Conservation (phyloP, 2,888 invertebrate species). For the Rhagonycha fulva region DNA sequence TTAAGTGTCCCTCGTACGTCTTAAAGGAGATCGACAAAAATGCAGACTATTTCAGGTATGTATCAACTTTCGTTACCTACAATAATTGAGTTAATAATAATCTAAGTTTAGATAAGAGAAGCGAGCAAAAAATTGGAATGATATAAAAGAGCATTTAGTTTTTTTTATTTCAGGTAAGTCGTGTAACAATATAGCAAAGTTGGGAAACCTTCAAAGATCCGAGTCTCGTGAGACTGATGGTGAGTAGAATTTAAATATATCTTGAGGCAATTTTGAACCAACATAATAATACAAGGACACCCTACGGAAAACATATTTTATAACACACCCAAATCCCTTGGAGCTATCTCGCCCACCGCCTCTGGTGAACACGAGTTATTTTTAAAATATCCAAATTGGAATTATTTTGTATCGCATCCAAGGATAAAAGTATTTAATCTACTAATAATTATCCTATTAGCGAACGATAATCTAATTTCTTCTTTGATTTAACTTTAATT, state of each 20-base stretch:
- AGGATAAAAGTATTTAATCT: slow-evolving; percentile 13
- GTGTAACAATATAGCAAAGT: slow-evolving; percentile 13
- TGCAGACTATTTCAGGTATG: not conserved
- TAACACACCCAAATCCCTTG: slow-evolving; percentile 48
- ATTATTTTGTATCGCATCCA: slow-evolving; percentile 26
- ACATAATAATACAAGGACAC: slow-evolving; percentile 49
- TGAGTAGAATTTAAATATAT: slow-evolving; percentile 49
- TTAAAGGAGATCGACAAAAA: not conserved
- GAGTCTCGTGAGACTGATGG: slow-evolving; percentile 39
- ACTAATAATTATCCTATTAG: not conserved
- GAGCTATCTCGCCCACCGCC: slow-evolving; percentile 50
- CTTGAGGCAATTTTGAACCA: slow-evolving; percentile 44
- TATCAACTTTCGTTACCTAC: not conserved
- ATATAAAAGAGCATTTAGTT: not conserved
- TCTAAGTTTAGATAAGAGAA: not conserved
- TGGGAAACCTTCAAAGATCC: slow-evolving; percentile 38
- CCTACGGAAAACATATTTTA: slow-evolving; percentile 52
- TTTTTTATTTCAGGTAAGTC: slow-evolving; percentile 24
- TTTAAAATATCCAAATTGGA: slow-evolving; percentile 50
- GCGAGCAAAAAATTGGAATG: not conserved
- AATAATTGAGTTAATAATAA: not conserved
- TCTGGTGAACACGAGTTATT: slow-evolving; percentile 50
- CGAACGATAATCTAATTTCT: not conserved
- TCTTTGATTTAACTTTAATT: not conserved
- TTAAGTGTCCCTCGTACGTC: not conserved